Evolutionary conservation across 2,888 invertebrate species (phyloP).

Genomic region (Trisateles emortualis): DNA sequence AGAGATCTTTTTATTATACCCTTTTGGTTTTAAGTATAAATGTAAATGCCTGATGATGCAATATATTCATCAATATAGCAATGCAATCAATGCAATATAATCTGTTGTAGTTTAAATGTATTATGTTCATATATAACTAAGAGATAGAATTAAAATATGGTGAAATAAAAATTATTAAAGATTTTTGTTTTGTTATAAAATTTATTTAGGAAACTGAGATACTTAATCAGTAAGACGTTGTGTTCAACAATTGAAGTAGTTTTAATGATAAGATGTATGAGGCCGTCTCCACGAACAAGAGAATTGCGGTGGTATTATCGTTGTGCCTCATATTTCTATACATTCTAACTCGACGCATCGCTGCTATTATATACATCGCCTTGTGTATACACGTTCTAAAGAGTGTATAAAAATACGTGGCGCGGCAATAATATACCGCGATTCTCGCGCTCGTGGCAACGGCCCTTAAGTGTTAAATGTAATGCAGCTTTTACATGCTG

Average conservation of each 20-base stretch:
- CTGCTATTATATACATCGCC: too few species aligned
- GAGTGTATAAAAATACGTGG: too few species aligned
- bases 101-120: conserved; percentile 15
- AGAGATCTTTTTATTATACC: conserved; percentile 1
- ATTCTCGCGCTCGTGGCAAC: too few species aligned
- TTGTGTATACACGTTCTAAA: too few species aligned
- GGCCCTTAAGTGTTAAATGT: too few species aligned
- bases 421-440: too few species aligned
- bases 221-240: conserved; percentile 45
- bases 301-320: too few species aligned
- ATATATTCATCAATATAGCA: conserved; percentile 28
- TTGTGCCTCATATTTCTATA: too few species aligned
- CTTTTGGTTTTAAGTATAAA: neutral
- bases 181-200: conserved; percentile 2
- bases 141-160: conserved; percentile 32
- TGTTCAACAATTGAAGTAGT: conserved; percentile 41
- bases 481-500: too few species aligned
- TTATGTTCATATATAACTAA: conserved; percentile 42
- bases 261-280: neutral
- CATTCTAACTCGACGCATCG: too few species aligned
- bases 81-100: conserved; percentile 22
- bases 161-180: conserved; percentile 9
- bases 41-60: conserved; percentile 13
- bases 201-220: conserved; percentile 46
- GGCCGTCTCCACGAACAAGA: too few species aligned